A percentile compares a stretch with the other conserved stretches of the same genome.
Evolutionary conservation across 1,140 invertebrate genomes (phyloP).

Genomic region (Chrysopa pallens): DNA sequence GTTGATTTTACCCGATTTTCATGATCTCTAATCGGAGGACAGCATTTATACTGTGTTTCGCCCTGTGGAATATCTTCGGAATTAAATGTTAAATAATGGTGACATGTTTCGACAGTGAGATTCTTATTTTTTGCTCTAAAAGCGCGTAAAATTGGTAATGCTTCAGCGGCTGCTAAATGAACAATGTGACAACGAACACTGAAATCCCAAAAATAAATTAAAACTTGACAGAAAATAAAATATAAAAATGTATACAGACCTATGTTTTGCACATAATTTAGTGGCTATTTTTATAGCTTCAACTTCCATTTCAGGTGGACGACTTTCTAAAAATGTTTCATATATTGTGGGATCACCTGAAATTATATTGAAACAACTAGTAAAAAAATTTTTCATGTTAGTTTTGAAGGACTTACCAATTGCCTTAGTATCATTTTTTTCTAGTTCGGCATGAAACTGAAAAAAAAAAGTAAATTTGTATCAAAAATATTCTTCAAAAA

Average conservation of each 20-base stretch:
- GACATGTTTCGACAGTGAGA: conserved; percentile 52
- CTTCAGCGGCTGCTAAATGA: conserved; percentile 43
- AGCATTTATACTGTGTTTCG: conserved; percentile 50
- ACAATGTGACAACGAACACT: conserved; percentile 50
- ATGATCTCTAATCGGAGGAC: conserved; percentile 43
- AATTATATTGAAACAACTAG: neutral
- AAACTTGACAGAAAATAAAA: neutral
- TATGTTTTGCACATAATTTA: conserved; percentile 31
- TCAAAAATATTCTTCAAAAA: no score
- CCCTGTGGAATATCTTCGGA: conserved; percentile 41
- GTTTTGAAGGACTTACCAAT: no score
- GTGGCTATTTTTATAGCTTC: conserved; percentile 39
- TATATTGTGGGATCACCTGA: conserved; percentile 34
- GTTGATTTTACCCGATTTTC: conserved; percentile 30
- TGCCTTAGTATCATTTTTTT: conserved; percentile 7
- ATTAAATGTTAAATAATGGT: conserved; percentile 46
- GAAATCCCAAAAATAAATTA: neutral
- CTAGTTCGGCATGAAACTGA: conserved; percentile 50
- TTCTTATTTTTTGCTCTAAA: conserved; percentile 23
- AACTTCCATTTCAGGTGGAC: conserved; percentile 46
- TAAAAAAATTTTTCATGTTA: neutral
- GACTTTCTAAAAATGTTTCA: conserved; percentile 37
- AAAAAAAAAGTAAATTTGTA: no score
- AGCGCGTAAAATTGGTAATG: conserved; percentile 25
- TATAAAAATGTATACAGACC: conserved; percentile 21